A percentile compares a stretch with the other conserved stretches of the same genome.
Conservation (phyloP, 1,140 invertebrate genomes). For the Hycleus phaleratus region DNA sequence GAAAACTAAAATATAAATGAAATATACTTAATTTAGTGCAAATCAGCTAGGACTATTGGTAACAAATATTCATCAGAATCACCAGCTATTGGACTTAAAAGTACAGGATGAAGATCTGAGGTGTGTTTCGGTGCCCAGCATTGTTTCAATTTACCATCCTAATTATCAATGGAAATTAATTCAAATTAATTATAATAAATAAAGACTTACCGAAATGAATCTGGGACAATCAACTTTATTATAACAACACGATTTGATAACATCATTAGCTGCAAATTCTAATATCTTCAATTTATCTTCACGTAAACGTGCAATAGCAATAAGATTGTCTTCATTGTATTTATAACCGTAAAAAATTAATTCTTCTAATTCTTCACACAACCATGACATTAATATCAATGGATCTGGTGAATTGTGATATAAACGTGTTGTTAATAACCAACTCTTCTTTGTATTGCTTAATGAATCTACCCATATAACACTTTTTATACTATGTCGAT, state of each 20-base stretch:
- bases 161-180: no score
- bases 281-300: slow-evolving; percentile 52
- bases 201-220: no score
- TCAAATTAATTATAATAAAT: no score
- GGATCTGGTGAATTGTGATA: slow-evolving; percentile 50
- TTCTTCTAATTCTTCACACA: slow-evolving; percentile 58
- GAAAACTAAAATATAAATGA: no score
- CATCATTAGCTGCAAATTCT: slow-evolving; percentile 54
- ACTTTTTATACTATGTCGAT: slow-evolving; percentile 54
- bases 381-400: slow-evolving; percentile 69
- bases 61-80: slow-evolving; percentile 42
- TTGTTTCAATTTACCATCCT: slow-evolving; percentile 29
- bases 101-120: slow-evolving; percentile 41
- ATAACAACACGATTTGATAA: slow-evolving; percentile 17
- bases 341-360: slow-evolving; percentile 57
- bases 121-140: slow-evolving; percentile 40
- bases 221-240: no score
- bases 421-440: slow-evolving; percentile 19
- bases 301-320: slow-evolving; percentile 61
- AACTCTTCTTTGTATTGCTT: slow-evolving; percentile 22
- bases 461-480: slow-evolving; percentile 63
- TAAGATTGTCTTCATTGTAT: slow-evolving; percentile 55
- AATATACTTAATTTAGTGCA: slow-evolving; percentile 34
- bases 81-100: slow-evolving; percentile 32
- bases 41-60: slow-evolving; percentile 38